Base-by-base conservation (phyloP, 2,113 vertebrate genomes). In the Rynchops niger region DNA sequence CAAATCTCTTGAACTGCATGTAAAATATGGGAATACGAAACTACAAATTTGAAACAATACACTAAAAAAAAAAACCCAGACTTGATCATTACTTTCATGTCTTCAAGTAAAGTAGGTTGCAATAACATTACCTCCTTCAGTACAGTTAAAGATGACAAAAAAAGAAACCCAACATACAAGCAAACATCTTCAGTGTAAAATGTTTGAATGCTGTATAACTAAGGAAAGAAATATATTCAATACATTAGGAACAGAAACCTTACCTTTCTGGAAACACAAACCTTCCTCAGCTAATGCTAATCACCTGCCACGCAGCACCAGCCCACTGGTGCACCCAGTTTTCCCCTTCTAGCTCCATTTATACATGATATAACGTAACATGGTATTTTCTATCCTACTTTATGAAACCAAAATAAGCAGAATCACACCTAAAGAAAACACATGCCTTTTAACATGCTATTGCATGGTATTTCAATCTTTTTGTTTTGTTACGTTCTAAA, bases 221-320 rank as follows among this genome's bases (percentile, higher is more conserved):
- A 27, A 22, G 53, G 40, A 38, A 73, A 50, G 23, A 77, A 83
- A 89, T 15, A 32, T 4, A 88, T 61, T 71, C 70, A 81, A 21
- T 26, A 65, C 53, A 49, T 23, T 4, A 73, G 74, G 61, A 92
- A 66, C 7, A 62, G 69, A 91, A 91, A 96, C 49, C 32, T 86
- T 47, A 71, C 40, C 86, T 22, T 71, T 23, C 73, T 91, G 82
- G 91, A 94, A 97, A 96, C 61, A 69, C 52, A 85, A 71, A 18
- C 95, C 30, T 27, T 42, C 49, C 85, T 81, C 29, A 50, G 74
- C 42, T 59, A 67, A 93, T 86, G 88, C 53, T 90, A 69, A 83
- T 83, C 29, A 73, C 55, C n/a, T 11, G 3, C 7, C 26, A 55
- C 49, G 17, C 11, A 23, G 5, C 6, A 8, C 29, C 63, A 90